Evolutionary conservation across 1,140 invertebrate species (phyloP).

Genomic region (Diorhabda carinulata): DNA sequence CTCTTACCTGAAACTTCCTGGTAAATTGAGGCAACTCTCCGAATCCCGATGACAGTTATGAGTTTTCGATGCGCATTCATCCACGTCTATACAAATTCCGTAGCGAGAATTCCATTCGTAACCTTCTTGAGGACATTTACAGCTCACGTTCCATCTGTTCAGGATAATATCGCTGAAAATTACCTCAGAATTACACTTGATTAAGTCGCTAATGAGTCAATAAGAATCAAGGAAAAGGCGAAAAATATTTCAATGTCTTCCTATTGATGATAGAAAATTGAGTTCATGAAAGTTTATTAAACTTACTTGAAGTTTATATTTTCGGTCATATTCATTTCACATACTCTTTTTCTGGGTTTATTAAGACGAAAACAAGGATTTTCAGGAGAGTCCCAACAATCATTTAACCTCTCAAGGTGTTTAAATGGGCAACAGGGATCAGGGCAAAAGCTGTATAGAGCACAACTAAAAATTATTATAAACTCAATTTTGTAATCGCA

Average conservation of each 20-base stretch:
- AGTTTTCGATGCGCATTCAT: slow-evolving; percentile 53
- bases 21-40: slow-evolving; percentile 57
- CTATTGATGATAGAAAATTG: neutral
- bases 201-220: neutral
- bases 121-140: slow-evolving; percentile 51
- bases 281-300: neutral
- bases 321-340: slow-evolving; percentile 47
- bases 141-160: slow-evolving; percentile 60
- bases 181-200: neutral
- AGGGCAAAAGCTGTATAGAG: slow-evolving; percentile 55
- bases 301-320: slow-evolving; percentile 52
- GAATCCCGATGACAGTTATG: slow-evolving; percentile 20
- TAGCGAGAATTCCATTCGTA: slow-evolving; percentile 57
- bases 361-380: slow-evolving; percentile 52
- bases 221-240: neutral
- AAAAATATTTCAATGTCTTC: neutral
- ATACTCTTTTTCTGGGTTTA: slow-evolving; percentile 41
- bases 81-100: slow-evolving; percentile 60
- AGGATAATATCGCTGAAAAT: slow-evolving; percentile 48
- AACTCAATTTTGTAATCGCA: too few species aligned
- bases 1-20: slow-evolving; percentile 43
- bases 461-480: slow-evolving; percentile 9
- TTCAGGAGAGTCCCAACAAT: slow-evolving; percentile 44
- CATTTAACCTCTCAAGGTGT: slow-evolving; percentile 44
- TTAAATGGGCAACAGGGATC: slow-evolving; percentile 59